Base-by-base conservation (phyloP, 2,113 vertebrate genomes). In the Balaenoptera acutorostrata region DNA sequence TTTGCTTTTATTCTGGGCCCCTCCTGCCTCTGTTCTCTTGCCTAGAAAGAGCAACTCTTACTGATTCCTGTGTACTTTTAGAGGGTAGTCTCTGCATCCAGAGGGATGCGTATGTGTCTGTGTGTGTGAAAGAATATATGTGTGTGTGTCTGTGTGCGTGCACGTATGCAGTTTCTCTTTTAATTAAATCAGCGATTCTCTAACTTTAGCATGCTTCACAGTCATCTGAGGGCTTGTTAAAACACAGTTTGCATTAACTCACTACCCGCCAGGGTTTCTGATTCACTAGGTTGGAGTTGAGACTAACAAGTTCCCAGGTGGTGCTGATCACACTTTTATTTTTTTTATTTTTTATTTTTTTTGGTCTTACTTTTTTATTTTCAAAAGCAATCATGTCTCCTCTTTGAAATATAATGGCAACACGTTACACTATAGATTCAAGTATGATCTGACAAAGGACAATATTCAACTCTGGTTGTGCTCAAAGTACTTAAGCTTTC, bases 401-500 rank as follows among this genome's bases (percentile, higher is more conserved):
- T 84, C 95, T 96, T 97, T 95, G 96, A 96, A 95, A 97, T 39
- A 66, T 59, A 97, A 95, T 92, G 85, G 91, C 80, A 85, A 66
- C 46, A 74, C 41, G 80, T 85, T 95, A 96, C 95, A 97, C 93
- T 69, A 74, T 2, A 93, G 97, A 96, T 31, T 84, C 82, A 29
- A 82, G 83, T 23, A 29, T 20, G 39, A 83, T 27, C 74, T 68
- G 87, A 97, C 59, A n/a, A 94, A 93, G 55, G 71, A n/a, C 84
- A 94, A 90, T 69, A 80, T 9, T 96, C 95, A 57, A 49, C 78
- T 39, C 87, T 31, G 66, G 36, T 57, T 69, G 49, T 63, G 23
- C 39, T 61, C 20, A 8, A 17, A 31, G 61, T 63, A 61, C 55
- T 88, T 71, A 63, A 57, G 61, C 72, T 69, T 15, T 11, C 82